Evolutionary conservation across 2,797 vertebrate genomes (phyloP), one percentile per base, ranked within the genome.

Genomic region (Acanthurus leucopareius): DNA sequence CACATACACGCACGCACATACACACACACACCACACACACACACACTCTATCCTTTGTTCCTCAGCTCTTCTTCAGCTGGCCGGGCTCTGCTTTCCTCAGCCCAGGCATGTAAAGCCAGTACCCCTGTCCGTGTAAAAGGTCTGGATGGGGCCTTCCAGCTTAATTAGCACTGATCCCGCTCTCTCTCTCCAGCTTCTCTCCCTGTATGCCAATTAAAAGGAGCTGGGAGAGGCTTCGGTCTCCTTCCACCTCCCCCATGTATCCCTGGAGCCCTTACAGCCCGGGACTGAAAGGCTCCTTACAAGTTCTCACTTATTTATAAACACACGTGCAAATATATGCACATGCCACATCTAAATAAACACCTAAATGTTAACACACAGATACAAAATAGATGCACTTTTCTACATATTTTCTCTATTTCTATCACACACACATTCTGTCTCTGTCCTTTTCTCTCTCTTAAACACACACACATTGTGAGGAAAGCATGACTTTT

Each of bases 81-180:
- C 69, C 85, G 79, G 80, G 83, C 82, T 85, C 51, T 58, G 62
- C 76, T 75, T 72, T 81, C 76, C 69, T 52, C 69, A 95, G 94
- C 67, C 94, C 94, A 93, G 92, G 88, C 94, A 94, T 89, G 84
- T 88, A 74, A 82, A 89, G 79, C 83, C 77, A 84, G 80, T 64
- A 77, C 89, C 83, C 64, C 94, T 95, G 95, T 93, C 90, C 93
- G 85, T 96, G 96, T 96, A 80, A 95, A 96, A 97, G 95, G 94
- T 95, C 96, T 95, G 92, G 91, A 93, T 90, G 93, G 64, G 80
- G 80, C 74, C 74, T 91, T 91, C 75, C 74, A 86, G 82, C 96
- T 95, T 96, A 97, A 97, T 97, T 96, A 97, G 95, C 94, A 95
- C 73, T 77, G 75, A 89, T 88, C 76, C 51, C 20, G 13, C 45